Percentiles rank a stretch among this genome's conserved stretches.
phyloP scores from a whole-genome alignment of 2,888 invertebrate genomes.

The Amblyjoppa fuscipennis region DNA sequence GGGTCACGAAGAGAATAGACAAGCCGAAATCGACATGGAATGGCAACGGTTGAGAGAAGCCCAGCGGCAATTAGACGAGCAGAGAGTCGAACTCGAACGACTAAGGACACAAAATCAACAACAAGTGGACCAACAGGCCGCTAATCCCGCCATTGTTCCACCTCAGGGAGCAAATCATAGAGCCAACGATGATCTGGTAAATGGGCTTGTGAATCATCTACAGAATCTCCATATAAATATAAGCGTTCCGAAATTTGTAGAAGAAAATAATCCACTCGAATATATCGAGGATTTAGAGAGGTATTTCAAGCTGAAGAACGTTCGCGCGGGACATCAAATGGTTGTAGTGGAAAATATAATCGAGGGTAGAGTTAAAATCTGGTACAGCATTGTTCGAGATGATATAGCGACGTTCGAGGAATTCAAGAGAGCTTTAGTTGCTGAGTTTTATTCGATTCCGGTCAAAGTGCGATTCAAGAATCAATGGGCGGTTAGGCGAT shows the following conservation, averaged over 20 bases:
- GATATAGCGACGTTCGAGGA: conserved; percentile 31
- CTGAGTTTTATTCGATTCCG: conserved; percentile 62
- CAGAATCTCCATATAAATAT: conserved; percentile 34
- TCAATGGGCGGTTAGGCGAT: conserved; percentile 35
- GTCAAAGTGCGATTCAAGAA: conserved; percentile 44
- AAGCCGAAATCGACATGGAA: background rate
- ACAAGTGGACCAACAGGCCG: background rate
- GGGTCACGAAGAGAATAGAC: background rate
- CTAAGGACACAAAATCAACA: background rate
- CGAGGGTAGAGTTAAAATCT: conserved; percentile 47
- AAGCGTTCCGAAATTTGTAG: conserved; percentile 41
- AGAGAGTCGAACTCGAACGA: background rate
- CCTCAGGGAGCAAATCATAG: background rate
- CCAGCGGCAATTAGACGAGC: background rate
- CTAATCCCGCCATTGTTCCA: background rate
- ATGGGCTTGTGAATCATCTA: conserved; percentile 26
- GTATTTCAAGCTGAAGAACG: conserved; percentile 48
- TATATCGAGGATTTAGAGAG: conserved; percentile 49
- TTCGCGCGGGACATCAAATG: conserved; percentile 23
- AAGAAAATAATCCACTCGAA: conserved; percentile 46
- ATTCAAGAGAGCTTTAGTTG: conserved; percentile 42
- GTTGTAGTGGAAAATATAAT: conserved; percentile 34
- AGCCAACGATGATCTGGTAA: conserved; percentile 9
- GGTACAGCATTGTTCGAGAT: conserved; percentile 24
- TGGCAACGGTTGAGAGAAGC: background rate